Base-by-base conservation (phyloP, 2,797 vertebrate genomes). In the Hippocampus kuda region DNA sequence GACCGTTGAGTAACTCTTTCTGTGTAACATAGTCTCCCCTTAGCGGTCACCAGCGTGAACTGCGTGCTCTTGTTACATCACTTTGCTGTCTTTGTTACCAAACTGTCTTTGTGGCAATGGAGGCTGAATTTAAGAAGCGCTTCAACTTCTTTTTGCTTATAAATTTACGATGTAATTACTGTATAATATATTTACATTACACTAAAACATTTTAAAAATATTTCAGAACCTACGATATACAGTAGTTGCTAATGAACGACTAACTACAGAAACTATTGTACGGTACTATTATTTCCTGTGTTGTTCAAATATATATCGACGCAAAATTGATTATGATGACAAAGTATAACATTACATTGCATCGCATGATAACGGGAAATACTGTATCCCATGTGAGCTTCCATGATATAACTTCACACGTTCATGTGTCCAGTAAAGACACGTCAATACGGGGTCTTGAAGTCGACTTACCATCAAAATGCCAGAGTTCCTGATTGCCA, bases 51-150 rank as follows among this genome's bases (percentile, higher is more conserved):
- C 27, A 11, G 12, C 4, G 0, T 34, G 76, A 82, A 83, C 60
- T 77, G 72, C 67, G 13, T 22, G 4, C 12, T 2, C 15, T 26
- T 48, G 84, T 89, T 89, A 88, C 75, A 85, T 87, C 85, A 88
- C 81, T 65, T n/a, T 22, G 26, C 54, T 56, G 56, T 44, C 34
- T 64, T 0, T 26, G 64, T 88, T 88, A 86, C 73, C 69, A 77
- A 87, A 87, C 80, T 74, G 77, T 76, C 74, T 76, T 70, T 27
- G 73, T 54, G 69, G 77, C 70, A 81, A 73, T 60, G 5, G 60
- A 72, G 75, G 0, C 26, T 27, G 1, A 0, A 68, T 1, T 48
- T 57, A 9, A 54, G 1, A 20, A 24, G 9, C 26, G 2, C 18
- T 41, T 4, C 41, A 15, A 15, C 15, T 60, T 57, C n/a, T 56